A percentile compares a stretch with the other conserved stretches of the same genome.
These are phyloP conservation scores for Andrena fulva DNA, from an alignment of 2,888 invertebrate species.

Conservation along the genomic window DNA sequence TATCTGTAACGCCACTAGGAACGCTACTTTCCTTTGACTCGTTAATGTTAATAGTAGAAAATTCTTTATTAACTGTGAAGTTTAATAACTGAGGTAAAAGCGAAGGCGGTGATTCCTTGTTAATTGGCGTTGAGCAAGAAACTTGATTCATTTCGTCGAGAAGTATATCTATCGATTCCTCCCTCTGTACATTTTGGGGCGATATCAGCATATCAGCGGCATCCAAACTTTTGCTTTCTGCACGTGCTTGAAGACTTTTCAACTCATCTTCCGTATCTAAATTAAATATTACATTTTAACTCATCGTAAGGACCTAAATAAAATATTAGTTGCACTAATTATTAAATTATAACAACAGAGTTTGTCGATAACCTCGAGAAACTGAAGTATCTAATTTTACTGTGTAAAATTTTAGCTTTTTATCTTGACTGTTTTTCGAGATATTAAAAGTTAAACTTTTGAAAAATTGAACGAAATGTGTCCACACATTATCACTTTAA, in stretches of 20 bases:
- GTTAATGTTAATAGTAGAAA: neutral
- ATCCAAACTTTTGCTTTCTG: neutral
- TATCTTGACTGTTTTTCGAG: too few species aligned
- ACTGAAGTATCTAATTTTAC: neutral
- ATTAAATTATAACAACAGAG: neutral
- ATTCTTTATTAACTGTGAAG: neutral
- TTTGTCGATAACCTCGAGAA: neutral
- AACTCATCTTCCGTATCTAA: neutral
- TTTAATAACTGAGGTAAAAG: neutral
- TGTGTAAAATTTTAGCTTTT: neutral
- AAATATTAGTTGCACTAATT: neutral
- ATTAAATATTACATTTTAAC: neutral
- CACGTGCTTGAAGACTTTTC: neutral
- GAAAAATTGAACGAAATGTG: too few species aligned
- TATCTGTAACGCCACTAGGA: conserved; percentile 21
- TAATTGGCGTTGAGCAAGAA: neutral
- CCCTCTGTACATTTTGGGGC: neutral
- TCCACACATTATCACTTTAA: too few species aligned
- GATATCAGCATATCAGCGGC: neutral
- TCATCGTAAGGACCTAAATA: neutral
- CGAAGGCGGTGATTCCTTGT: neutral
- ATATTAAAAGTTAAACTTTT: too few species aligned
- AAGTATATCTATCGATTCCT: neutral
- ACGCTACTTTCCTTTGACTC: neutral
- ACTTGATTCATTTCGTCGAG: neutral